phyloP scores from a whole-genome alignment of 2,888 invertebrate genomes.

The Standfussiana lucernea region DNA sequence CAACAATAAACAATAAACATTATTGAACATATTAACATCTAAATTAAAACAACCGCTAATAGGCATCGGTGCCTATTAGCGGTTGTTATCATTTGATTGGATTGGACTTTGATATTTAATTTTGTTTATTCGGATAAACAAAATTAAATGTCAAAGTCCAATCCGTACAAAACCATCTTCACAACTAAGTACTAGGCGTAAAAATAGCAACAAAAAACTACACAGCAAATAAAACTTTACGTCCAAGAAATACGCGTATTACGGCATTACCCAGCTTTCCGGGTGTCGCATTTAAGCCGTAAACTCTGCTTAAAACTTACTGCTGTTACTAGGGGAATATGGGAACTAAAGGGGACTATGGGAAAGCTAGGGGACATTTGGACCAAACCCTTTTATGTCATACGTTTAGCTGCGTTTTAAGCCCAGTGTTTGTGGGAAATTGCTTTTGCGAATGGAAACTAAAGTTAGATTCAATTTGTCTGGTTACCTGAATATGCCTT shows the following conservation, averaged over 20 bases:
- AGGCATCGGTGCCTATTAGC: too few species aligned
- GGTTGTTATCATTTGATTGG: too few species aligned
- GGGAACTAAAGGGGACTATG: conserved; percentile 5
- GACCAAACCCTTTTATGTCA: conserved; percentile 58
- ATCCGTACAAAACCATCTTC: too few species aligned
- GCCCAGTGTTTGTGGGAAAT: conserved; percentile 31
- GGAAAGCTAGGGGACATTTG: conserved; percentile 26
- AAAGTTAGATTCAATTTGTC: conserved; percentile 21
- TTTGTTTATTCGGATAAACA: too few species aligned
- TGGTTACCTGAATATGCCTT: background rate
- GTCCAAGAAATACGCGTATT: conserved; percentile 42
- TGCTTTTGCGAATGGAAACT: background rate
- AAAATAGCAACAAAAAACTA: conserved; percentile 6
- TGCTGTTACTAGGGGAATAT: conserved; percentile 32
- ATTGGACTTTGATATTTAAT: too few species aligned
- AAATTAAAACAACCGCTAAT: too few species aligned
- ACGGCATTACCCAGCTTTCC: conserved; percentile 34
- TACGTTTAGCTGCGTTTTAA: conserved; percentile 51
- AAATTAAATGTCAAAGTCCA: too few species aligned
- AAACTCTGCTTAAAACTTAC: conserved; percentile 65
- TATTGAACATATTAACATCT: too few species aligned
- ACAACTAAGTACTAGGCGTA: background rate
- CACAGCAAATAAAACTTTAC: conserved; percentile 38
- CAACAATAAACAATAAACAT: too few species aligned
- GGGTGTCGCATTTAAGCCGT: conserved; percentile 50